Conservation (phyloP, 2,113 vertebrate species). For the Madoqua kirkii region DNA sequence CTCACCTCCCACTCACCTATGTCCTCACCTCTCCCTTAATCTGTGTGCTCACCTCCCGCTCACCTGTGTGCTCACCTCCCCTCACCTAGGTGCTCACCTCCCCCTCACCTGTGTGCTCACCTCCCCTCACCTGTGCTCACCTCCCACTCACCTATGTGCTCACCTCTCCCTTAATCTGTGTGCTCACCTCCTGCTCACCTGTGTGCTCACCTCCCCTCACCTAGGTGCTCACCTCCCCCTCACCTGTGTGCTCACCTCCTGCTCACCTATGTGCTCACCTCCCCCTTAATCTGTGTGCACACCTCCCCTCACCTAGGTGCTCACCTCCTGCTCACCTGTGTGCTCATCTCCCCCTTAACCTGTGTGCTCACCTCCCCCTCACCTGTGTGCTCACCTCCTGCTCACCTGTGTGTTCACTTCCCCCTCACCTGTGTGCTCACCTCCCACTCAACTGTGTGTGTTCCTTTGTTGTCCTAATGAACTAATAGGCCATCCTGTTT, state of each 20-base stretch:
- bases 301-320: background rate
- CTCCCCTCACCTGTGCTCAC: background rate
- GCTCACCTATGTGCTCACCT: background rate
- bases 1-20: background rate
- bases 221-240: background rate
- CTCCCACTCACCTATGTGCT: background rate
- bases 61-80: background rate
- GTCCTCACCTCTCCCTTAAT: too few relatives aligned
- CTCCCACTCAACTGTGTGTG: background rate
- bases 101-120: background rate
- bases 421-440: background rate
- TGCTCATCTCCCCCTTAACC: background rate
- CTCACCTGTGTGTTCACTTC: background rate
- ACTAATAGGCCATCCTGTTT: background rate
- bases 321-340: background rate
- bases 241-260: background rate
- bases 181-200: background rate
- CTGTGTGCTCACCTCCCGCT: too few relatives aligned
- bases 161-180: background rate
- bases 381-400: background rate
- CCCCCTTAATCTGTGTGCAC: background rate
- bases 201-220: background rate
- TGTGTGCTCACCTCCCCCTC: background rate
- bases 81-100: background rate
- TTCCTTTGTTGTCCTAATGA: background rate